phyloP scores from a whole-genome alignment of 2,113 vertebrate genomes.

The Alligator sinensis region DNA sequence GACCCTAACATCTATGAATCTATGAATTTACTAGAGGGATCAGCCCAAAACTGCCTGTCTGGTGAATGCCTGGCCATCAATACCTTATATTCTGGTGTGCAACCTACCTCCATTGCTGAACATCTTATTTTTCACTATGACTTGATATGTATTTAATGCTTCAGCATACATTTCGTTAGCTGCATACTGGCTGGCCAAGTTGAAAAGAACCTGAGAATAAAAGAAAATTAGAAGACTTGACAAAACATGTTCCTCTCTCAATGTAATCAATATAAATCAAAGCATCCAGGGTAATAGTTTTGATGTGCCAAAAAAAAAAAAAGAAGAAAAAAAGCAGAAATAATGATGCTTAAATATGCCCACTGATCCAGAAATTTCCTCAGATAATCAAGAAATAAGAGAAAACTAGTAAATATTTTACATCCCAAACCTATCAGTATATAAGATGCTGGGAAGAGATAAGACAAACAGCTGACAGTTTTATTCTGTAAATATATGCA shows the following conservation, averaged over 20 bases:
- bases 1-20: no score
- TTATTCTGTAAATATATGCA: neutral
- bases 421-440: neutral
- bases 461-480: neutral
- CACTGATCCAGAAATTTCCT: neutral
- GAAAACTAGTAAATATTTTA: neutral
- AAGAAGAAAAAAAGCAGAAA: neutral
- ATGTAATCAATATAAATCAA: neutral
- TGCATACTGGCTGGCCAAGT: slow-evolving; percentile 93
- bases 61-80: neutral
- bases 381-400: no score
- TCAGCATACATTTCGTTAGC: slow-evolving; percentile 97
- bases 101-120: slow-evolving; percentile 92
- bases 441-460: neutral
- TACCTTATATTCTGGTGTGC: neutral
- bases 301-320: neutral
- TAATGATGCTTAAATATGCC: neutral
- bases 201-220: slow-evolving; percentile 90
- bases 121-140: slow-evolving; percentile 98
- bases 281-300: neutral
- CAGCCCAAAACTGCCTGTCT: neutral
- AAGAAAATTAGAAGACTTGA: slow-evolving; percentile 1
- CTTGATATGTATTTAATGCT: slow-evolving; percentile 94
- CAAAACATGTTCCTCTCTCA: neutral
- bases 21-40: no score